Evolutionary conservation across 2,888 invertebrate genomes (phyloP).

Genomic region (Parapristionchus giblindavisi): DNA sequence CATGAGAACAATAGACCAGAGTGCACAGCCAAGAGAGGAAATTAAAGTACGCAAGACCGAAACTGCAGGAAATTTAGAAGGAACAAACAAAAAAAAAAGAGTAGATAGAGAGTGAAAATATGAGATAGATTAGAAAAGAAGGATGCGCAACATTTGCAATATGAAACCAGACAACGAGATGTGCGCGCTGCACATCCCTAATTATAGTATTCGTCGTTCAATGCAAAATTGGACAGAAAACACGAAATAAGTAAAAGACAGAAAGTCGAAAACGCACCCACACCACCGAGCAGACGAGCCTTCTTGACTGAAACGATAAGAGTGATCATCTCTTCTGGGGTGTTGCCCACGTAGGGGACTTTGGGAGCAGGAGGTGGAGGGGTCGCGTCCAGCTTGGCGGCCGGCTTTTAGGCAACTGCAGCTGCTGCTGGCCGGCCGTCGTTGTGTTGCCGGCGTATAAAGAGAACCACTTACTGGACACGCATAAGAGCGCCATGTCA

Average conservation of each 20-base stretch:
- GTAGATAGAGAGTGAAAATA: neutral
- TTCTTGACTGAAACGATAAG: slow-evolving; percentile 67
- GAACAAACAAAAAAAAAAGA: neutral
- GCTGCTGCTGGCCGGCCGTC: neutral
- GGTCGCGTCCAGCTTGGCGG: neutral
- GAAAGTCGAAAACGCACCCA: slow-evolving; percentile 54
- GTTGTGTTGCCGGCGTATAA: neutral
- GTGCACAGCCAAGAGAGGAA: too few species aligned
- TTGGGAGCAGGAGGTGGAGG: neutral
- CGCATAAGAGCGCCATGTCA: slow-evolving; percentile 61
- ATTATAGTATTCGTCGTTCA: neutral
- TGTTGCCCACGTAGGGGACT: slow-evolving; percentile 31
- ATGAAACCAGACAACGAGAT: neutral
- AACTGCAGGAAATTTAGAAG: neutral
- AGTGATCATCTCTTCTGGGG: slow-evolving; percentile 54
- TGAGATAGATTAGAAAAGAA: neutral
- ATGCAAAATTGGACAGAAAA: too few species aligned
- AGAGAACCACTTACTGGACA: slow-evolving; percentile 55
- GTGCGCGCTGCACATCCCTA: neutral
- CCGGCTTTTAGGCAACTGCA: neutral
- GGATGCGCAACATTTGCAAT: neutral
- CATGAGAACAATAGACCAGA: too few species aligned
- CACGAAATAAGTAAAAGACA: slow-evolving; percentile 5
- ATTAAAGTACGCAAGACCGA: too few species aligned
- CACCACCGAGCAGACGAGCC: slow-evolving; percentile 63